Evolutionary conservation across 2,113 vertebrate genomes (phyloP), one percentile per base, ranked within the genome.

Genomic region (Menidia beryllina): DNA sequence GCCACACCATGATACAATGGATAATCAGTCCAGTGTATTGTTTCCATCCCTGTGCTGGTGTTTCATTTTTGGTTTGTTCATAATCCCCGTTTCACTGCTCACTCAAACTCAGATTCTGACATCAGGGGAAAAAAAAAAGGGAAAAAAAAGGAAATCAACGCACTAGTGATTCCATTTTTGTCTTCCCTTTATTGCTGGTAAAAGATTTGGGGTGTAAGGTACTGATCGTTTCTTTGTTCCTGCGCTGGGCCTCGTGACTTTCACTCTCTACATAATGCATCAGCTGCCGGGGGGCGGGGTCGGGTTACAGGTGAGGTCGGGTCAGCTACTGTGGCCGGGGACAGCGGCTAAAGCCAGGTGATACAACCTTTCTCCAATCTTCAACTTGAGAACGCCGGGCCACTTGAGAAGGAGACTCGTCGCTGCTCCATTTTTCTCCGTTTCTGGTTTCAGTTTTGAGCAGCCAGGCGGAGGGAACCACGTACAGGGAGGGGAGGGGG

Each of bases 41-140:
- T 87, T 81, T 72, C 79, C 59, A 69, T 88, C 72, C 75, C 84
- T 76, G 81, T 84, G 90, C 92, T 94, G 92, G 91, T 92, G 91
- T 84, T 91, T 77, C 71, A 14, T 83, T 85, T 91, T 91, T 88
- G 81, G 76, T 91, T 85, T 83, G 65, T 87, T 87, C 62, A 77
- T 65, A 76, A 51, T 86, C 79, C 81, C 77, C 77, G 79, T 55
- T 72, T 77, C 64, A 68, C 72, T 39, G 62, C 81, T 77, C 39
- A 59, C 81, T 79, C 27, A 72, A 74, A 75, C 61, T 62, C 51
- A 38, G 47, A 75, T 70, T 72, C 59, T 62, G 61, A 51, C 41
- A 21, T 56, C 47, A 25, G 62, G 71, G n/a, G n/a, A n/a, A n/a
- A n/a, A n/a, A n/a, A n/a, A n/a, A n/a, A n/a, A n/a, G n/a, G n/a